phyloP scores from a whole-genome alignment of 2,888 invertebrate genomes.

The Arenicola marina region DNA sequence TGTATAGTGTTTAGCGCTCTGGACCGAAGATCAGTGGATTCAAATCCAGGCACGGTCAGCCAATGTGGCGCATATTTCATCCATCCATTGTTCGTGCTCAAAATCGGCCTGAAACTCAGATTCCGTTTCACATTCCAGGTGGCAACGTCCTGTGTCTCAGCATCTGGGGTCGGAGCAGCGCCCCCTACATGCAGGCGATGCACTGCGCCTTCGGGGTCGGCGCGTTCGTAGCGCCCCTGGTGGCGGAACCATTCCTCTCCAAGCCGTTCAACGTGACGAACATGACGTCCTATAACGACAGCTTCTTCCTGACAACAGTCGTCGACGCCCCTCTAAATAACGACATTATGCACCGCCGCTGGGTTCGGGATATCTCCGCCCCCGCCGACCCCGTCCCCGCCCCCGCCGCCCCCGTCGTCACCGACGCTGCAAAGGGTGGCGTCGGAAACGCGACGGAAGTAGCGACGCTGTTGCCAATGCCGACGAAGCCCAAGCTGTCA shows the following conservation, averaged over 20 bases:
- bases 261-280: neutral
- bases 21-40: no score
- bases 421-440: neutral
- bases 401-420: neutral
- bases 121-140: conserved; percentile 46
- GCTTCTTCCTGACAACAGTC: neutral
- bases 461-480: neutral
- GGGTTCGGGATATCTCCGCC: neutral
- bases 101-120: no score
- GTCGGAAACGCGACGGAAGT: neutral
- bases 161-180: conserved; percentile 57
- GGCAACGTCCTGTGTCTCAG: conserved; percentile 62
- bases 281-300: neutral
- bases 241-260: conserved; percentile 59
- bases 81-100: no score
- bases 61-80: no score
- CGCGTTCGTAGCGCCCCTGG: conserved; percentile 62
- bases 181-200: conserved; percentile 62
- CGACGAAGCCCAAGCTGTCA: conserved; percentile 1
- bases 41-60: no score
- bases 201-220: conserved; percentile 64
- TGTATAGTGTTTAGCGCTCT: no score
- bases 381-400: neutral
- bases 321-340: neutral
- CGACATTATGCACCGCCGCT: neutral